These are phyloP conservation scores for Ciconia maguari DNA, from an alignment of 2,113 vertebrate genomes.

Conservation along the genomic window DNA sequence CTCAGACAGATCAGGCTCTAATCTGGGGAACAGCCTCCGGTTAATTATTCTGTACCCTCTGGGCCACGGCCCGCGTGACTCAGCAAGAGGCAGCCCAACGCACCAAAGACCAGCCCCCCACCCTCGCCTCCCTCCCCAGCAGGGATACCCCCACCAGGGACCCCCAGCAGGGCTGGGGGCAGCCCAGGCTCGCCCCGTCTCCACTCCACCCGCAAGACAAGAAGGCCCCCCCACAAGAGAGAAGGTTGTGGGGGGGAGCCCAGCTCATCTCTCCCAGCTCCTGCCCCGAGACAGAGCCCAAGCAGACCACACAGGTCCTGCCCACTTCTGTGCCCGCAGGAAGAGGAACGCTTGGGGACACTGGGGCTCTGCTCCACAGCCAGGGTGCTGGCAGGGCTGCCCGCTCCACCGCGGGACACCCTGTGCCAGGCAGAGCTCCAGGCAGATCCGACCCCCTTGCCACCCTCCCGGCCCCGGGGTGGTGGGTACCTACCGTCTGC, in stretches of 20 bases:
- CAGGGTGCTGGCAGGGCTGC: neutral
- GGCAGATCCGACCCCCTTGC: neutral
- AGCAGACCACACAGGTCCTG: neutral
- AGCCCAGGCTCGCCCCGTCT: neutral
- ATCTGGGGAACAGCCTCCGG: constrained; percentile 7
- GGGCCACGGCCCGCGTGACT: constrained; percentile 51
- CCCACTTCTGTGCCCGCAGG: neutral
- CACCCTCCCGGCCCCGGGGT: neutral
- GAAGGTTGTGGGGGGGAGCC: neutral
- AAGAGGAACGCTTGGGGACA: neutral
- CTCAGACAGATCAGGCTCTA: constrained; percentile 33
- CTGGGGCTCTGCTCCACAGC: neutral
- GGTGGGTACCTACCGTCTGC: neutral
- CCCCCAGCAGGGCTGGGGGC: neutral
- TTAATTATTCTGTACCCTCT: constrained; percentile 44
- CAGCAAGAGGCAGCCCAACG: constrained; percentile 4
- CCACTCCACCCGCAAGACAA: neutral
- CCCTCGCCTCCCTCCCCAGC: neutral
- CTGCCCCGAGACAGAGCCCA: neutral
- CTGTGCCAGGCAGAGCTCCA: neutral
- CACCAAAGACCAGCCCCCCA: neutral
- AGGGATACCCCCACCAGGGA: neutral
- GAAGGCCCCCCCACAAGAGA: fast-evolving
- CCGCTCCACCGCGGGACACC: fast-evolving
- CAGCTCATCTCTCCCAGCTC: neutral